A percentile compares a stretch with the other conserved stretches of the same genome.
These are phyloP conservation scores for Condylura cristata DNA, from an alignment of 2,113 vertebrate genomes.

Conservation along the genomic window DNA sequence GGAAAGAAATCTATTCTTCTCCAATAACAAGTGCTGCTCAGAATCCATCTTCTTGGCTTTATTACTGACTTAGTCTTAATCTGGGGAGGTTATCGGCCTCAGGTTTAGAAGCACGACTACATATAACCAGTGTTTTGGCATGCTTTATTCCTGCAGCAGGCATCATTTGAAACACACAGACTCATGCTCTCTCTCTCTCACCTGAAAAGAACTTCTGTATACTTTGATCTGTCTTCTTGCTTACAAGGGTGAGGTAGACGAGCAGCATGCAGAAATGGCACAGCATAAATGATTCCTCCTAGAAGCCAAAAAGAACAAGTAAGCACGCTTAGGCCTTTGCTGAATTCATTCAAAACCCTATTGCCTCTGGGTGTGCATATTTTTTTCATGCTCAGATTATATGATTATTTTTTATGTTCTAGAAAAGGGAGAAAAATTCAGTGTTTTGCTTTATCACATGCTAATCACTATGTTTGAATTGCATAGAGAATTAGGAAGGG, in stretches of 20 bases:
- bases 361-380: not conserved
- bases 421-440: not conserved
- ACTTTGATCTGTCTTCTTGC: conserved; percentile 35
- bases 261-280: not conserved
- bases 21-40: not conserved
- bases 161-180: conserved; percentile 30
- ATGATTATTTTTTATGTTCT: not conserved
- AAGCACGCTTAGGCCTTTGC: not conserved
- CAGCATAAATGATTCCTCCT: not conserved
- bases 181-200: not conserved
- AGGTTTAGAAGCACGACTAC: not conserved
- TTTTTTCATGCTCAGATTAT: not conserved
- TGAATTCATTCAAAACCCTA: conserved; percentile 32
- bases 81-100: not conserved
- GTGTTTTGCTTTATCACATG: not conserved
- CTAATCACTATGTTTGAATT: conserved; percentile 25
- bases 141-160: not conserved
- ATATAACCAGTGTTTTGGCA: not conserved
- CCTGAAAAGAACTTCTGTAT: conserved; percentile 2
- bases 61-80: conserved; percentile 7
- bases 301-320: not conserved
- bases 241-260: not conserved
- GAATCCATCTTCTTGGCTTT: conserved; percentile 35
- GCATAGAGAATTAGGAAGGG: not conserved
- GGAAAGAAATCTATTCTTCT: not conserved